Evolutionary conservation across 2,797 vertebrate species (phyloP).

Genomic region (Enteromius mattozi): DNA sequence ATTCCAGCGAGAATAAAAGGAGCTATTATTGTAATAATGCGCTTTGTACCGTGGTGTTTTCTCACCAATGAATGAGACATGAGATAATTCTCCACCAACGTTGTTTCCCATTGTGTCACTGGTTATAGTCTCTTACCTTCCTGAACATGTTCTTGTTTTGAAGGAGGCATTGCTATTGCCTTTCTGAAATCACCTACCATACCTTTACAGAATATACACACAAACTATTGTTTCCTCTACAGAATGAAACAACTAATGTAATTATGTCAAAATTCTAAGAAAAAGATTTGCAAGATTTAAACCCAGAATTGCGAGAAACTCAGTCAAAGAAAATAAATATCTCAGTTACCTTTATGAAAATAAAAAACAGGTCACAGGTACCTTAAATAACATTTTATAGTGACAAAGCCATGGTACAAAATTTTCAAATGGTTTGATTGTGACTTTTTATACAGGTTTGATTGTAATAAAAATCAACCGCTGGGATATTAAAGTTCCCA

Average conservation of each 20-base stretch:
- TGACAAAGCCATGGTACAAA: neutral
- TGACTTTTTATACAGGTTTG: neutral
- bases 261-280: too few relatives aligned
- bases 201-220: neutral
- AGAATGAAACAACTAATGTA: too few relatives aligned
- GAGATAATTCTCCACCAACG: neutral
- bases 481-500: neutral
- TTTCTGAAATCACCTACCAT: neutral
- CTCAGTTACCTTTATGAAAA: too few relatives aligned
- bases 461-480: neutral
- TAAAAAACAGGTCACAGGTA: neutral
- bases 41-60: neutral
- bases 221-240: neutral
- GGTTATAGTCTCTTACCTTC: neutral
- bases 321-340: neutral
- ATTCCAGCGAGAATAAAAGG: neutral
- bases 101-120: too few relatives aligned
- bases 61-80: too few relatives aligned
- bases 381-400: neutral
- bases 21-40: neutral
- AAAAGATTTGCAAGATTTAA: neutral
- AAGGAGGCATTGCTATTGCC: neutral
- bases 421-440: neutral
- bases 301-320: neutral
- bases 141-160: neutral